Evolutionary conservation across 1,140 invertebrate species (phyloP).

Genomic region (Periplaneta americana): DNA sequence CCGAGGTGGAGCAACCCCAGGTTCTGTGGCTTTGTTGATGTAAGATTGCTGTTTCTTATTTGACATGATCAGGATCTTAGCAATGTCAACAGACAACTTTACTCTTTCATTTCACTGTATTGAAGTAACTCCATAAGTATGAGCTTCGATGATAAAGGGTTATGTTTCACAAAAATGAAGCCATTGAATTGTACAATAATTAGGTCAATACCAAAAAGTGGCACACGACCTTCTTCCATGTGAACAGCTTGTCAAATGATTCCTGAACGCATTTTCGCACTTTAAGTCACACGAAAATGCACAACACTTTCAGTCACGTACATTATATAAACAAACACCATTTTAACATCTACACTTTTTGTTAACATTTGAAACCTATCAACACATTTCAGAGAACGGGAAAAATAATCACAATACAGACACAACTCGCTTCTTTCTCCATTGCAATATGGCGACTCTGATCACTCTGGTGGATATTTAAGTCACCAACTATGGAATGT

Average conservation of each 20-base stretch:
- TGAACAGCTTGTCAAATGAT: background rate
- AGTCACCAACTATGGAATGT: no score
- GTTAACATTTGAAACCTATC: background rate
- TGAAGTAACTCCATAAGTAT: background rate
- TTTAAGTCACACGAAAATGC: background rate
- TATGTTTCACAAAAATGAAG: background rate
- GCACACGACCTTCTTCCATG: background rate
- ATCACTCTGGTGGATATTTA: background rate
- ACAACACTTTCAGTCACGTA: background rate
- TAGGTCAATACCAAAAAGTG: background rate
- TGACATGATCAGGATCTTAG: slow-evolving; percentile 7
- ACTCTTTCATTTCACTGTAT: slow-evolving; percentile 1
- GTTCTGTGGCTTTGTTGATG: slow-evolving; percentile 14
- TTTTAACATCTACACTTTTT: background rate
- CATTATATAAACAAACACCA: background rate
- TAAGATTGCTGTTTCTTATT: slow-evolving; percentile 16
- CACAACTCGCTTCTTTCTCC: background rate
- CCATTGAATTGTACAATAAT: background rate
- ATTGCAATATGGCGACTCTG: background rate
- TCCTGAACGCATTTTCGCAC: background rate
- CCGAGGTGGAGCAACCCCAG: slow-evolving; percentile 44
- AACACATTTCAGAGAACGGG: background rate
- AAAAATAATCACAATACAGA: background rate
- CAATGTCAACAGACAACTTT: background rate
- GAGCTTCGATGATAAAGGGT: background rate